Base-by-base conservation (phyloP, 2,797 vertebrate genomes). In the Acrocephalus scirpaceus region DNA sequence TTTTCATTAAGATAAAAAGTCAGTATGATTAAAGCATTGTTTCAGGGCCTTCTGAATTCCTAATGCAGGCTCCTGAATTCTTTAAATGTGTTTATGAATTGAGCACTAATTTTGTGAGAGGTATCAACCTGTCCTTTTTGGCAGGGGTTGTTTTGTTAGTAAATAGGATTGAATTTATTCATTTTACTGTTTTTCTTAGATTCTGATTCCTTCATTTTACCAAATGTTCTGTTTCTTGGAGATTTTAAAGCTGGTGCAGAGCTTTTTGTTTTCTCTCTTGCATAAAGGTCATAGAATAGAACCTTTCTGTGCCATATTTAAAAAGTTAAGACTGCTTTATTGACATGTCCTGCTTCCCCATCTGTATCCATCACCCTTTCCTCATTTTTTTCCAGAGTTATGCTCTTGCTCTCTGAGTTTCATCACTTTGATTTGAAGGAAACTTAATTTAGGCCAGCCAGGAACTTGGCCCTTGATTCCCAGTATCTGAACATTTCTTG, bases 41-140 rank as follows among this genome's bases (percentile, higher is more conserved):
- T 87, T 91, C 32, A 65, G 16, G 86, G 64, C 69, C 19, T 94
- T 82, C 67, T 95, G 77, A 78, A 91, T 92, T 95, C 73, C 64
- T 94, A 48, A 85, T 67, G 34, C 45, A 87, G 69, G 50, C 27
- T 79, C 16, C 53, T 92, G 57, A 87, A 72, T 94, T 84, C 65
- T 60, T 93, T 93, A 48, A 44, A 84, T 88, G 20, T 36, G 30
- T 90, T 95, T 84, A 69, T 84, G 56, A 71, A 72, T 91, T 92
- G 73, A 91, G 34, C 32, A 66, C 70, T 92, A 58, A 67, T 92
- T 83, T 81, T 73, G 51, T 81, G 23, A 79, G 82, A 95, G 78
- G 40, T 72, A 91, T 78, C 54, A 90, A 53, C 71, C 91, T 92
- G 61, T 93, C 72, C 56, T 62, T 84, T 92, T 73, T 72, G 79